Evolutionary conservation across 1,140 invertebrate genomes (phyloP).

Genomic region (Ephestia elutella): DNA sequence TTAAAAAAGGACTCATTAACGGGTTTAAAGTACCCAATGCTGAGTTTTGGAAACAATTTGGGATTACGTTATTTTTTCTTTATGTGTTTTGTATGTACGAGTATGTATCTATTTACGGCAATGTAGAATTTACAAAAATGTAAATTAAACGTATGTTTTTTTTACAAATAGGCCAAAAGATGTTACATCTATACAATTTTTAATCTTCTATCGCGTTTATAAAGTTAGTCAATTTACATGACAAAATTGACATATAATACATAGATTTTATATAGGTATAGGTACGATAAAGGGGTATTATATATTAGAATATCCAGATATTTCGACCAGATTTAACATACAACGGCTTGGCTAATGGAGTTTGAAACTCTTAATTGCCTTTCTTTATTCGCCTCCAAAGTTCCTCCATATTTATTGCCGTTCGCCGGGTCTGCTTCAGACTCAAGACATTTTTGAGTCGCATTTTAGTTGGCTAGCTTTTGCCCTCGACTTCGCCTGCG

Average conservation of each 20-base stretch:
- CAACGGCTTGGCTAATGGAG: conserved; percentile 26
- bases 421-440: too few relatives aligned
- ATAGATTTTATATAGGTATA: too few relatives aligned
- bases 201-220: too few relatives aligned
- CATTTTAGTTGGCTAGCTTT: too few relatives aligned
- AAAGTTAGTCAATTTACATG: too few relatives aligned
- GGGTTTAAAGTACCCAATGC: background rate
- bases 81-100: background rate
- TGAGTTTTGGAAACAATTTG: background rate
- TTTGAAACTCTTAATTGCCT: conserved; percentile 27
- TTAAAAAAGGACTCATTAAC: conserved; percentile 4
- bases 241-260: too few relatives aligned
- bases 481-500: too few relatives aligned
- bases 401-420: too few relatives aligned
- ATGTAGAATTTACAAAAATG: background rate
- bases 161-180: too few relatives aligned
- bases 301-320: background rate
- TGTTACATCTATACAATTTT: too few relatives aligned
- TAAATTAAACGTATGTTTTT: too few relatives aligned
- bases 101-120: background rate
- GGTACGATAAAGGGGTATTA: background rate
- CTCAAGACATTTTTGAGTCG: too few relatives aligned
- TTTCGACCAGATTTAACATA: conserved; percentile 15
- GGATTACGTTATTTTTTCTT: background rate
- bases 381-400: conserved; percentile 11